Base-by-base conservation (phyloP, 2,797 vertebrate species). In the Eulemur coronatus region DNA sequence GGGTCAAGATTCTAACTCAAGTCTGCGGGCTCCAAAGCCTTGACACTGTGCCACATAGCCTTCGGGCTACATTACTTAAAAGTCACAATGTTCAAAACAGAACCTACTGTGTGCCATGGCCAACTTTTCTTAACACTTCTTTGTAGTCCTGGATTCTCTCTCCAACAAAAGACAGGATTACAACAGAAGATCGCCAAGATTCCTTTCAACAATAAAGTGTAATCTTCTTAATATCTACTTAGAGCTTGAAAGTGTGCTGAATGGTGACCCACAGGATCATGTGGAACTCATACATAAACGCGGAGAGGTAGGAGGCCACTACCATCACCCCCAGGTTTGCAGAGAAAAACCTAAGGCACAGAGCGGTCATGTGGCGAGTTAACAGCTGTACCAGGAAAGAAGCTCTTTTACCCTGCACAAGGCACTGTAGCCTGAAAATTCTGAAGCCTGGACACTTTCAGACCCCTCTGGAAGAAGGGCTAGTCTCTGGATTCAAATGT, bases 161-260 rank as follows among this genome's bases (percentile, higher is more conserved):
- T 91, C 63, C 86, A 33, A 75, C 65, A 82, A 55, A 91, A 90
- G 18, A 33, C 2, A 67, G 91, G 59, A 70, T 1, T 84, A 17
- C 48, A 91, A 50, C 38, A 79, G 55, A 87, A 73, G 30, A 92
- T 70, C 48, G 38, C 88, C 17, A 80, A 73, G 46, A 84, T 43
- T 91, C 55, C 50, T 93, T 92, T 81, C 46, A 65, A 86, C 35
- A 94, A 76, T 70, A 92, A 82, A 94, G 67, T 67, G 35, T 61
- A 85, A 89, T 89, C 81, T 63, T 57, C 26, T 85, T 93, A 85
- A 5, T 63, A 78, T 52, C 61, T 46, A 72, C 46, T 63, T 4
- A 55, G 48, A 90, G 57, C 55, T 72, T 76, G 7, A 81, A 67
- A 76, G 52, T 55, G 28, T 50, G 55, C 43, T 72, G 20, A 33